Conservation (phyloP, 2,888 invertebrate species). For the Caenorhabditis afra region DNA sequence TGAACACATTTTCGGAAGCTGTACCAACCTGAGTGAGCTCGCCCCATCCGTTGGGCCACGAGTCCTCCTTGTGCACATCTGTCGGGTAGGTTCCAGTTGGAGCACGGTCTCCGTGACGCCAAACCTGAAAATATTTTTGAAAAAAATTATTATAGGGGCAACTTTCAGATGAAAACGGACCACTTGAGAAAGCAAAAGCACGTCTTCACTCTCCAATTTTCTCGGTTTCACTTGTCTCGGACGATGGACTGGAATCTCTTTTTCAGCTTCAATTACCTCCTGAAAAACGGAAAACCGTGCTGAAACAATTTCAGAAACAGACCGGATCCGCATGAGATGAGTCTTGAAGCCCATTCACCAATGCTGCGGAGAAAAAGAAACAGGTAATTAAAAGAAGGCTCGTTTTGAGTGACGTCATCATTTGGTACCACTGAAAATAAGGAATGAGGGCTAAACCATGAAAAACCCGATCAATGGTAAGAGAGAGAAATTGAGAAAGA, state of each 20-base stretch:
- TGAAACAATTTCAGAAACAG: neutral
- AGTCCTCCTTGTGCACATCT: conserved; percentile 88
- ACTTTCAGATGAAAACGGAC: conserved; percentile 11
- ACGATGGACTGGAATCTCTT: conserved; percentile 39
- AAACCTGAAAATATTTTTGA: conserved; percentile 83
- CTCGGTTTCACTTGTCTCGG: conserved; percentile 18
- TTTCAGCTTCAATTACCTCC: conserved; percentile 39
- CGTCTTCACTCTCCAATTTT: conserved; percentile 44
- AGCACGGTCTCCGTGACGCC: conserved; percentile 92
- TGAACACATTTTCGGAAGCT: too few species aligned
- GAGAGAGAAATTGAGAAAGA: too few species aligned
- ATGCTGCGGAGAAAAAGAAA: neutral
- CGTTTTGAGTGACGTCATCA: too few species aligned
- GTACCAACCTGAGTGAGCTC: conserved; percentile 90
- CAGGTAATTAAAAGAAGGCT: neutral
- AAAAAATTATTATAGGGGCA: neutral
- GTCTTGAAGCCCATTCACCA: neutral
- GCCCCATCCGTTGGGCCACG: conserved; percentile 91
- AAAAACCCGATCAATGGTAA: neutral
- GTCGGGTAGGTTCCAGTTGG: conserved; percentile 88
- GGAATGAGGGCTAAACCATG: neutral
- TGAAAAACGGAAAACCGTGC: too few species aligned
- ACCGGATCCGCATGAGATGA: conserved; percentile 20
- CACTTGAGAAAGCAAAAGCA: conserved; percentile 51
- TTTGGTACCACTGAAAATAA: neutral